Evolutionary conservation across 2,888 invertebrate species (phyloP).

Genomic region (Acrobasis suavella): DNA sequence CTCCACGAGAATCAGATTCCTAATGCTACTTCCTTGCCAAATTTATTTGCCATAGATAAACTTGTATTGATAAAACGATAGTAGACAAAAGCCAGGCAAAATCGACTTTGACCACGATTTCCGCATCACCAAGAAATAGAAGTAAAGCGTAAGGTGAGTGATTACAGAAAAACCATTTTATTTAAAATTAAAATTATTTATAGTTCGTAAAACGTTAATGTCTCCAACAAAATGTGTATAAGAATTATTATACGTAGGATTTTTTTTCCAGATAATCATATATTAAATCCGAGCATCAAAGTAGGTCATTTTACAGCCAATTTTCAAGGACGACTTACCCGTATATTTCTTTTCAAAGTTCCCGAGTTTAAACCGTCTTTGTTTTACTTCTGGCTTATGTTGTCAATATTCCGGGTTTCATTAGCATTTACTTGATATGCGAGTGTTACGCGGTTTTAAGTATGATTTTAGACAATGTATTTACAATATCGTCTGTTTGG

Average conservation of each 20-base stretch:
- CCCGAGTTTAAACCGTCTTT: constrained; percentile 2
- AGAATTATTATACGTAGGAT: too few relatives aligned
- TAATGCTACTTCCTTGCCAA: constrained; percentile 28
- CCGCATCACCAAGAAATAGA: too few relatives aligned
- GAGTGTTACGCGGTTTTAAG: neutral
- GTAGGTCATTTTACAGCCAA: neutral
- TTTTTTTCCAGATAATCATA: too few relatives aligned
- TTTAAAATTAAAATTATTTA: too few relatives aligned
- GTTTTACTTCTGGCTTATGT: constrained; percentile 14
- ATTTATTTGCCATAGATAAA: neutral
- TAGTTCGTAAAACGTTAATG: too few relatives aligned
- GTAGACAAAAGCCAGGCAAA: too few relatives aligned
- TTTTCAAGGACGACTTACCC: neutral
- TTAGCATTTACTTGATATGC: constrained; percentile 12
- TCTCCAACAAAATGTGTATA: too few relatives aligned
- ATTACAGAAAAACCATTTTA: too few relatives aligned
- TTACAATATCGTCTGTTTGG: neutral
- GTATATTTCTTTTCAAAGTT: constrained; percentile 8
- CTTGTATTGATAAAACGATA: too few relatives aligned
- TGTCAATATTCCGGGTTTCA: constrained; percentile 19
- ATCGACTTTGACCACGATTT: too few relatives aligned
- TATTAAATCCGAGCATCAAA: neutral
- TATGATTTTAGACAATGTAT: constrained; percentile 2
- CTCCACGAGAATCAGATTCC: constrained; percentile 38
- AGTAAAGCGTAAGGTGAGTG: too few relatives aligned